A percentile compares a stretch with the other conserved stretches of the same genome.
Evolutionary conservation across 2,797 vertebrate genomes (phyloP).

Genomic region (Dendrocincla fuliginosa): DNA sequence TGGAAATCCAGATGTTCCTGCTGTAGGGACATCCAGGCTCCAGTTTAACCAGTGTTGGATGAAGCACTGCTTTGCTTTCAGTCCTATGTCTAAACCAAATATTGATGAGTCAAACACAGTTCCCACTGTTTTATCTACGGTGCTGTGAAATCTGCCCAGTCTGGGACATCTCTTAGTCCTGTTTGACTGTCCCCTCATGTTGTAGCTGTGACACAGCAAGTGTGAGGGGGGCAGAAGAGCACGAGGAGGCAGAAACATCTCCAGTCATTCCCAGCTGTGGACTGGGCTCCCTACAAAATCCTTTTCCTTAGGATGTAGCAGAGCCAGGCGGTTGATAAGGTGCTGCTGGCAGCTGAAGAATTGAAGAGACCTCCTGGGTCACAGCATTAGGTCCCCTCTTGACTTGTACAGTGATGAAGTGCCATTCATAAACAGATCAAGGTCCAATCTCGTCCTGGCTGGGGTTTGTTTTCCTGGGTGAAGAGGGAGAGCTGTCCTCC

Average conservation of each 20-base stretch:
- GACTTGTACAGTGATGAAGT: not conserved
- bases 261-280: not conserved
- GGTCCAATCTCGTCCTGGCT: not conserved
- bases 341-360: not conserved
- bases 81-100: not conserved
- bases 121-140: fast-evolving
- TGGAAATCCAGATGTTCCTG: not conserved
- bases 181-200: fast-evolving
- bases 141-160: not conserved
- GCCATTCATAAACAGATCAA: not conserved
- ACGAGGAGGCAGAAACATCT: not conserved
- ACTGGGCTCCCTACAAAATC: not conserved
- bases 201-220: not conserved
- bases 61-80: not conserved
- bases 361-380: not conserved
- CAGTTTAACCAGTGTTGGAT: not conserved
- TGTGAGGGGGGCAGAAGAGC: not conserved
- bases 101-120: not conserved
- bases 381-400: not conserved
- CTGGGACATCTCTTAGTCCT: not conserved
- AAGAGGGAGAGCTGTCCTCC: not conserved
- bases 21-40: not conserved
- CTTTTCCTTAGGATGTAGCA: not conserved
- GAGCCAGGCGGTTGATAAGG: not conserved
- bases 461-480: not conserved